A percentile compares a stretch with the other conserved stretches of the same genome.
These are phyloP conservation scores for Ditula angustiorana DNA, from an alignment of 2,888 invertebrate species.

Conservation along the genomic window DNA sequence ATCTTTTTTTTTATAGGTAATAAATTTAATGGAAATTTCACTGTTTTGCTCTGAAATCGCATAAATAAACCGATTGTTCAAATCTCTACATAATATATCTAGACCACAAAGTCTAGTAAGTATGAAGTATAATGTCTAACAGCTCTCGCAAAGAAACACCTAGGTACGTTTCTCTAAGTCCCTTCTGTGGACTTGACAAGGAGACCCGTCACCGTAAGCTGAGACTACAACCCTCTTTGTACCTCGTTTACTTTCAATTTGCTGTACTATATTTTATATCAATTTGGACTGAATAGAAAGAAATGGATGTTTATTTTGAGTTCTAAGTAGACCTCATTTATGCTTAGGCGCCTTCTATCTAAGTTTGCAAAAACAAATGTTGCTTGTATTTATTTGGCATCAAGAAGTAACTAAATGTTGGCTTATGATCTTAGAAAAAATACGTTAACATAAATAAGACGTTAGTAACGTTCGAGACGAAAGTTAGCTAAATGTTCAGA, in stretches of 20 bases:
- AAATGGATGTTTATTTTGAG: conserved; percentile 38
- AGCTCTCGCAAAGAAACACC: conserved; percentile 43
- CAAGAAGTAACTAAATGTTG: neutral
- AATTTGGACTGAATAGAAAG: conserved; percentile 51
- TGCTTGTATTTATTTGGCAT: neutral
- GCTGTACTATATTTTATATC: conserved; percentile 61
- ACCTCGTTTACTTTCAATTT: conserved; percentile 69
- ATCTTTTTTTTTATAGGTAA: too few species aligned
- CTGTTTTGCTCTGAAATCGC: too few species aligned
- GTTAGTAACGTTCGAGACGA: neutral
- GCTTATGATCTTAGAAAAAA: neutral
- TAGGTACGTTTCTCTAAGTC: conserved; percentile 55
- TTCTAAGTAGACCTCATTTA: neutral
- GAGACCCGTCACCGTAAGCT: conserved; percentile 48
- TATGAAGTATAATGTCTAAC: neutral
- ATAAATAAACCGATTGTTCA: neutral
- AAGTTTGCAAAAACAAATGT: neutral
- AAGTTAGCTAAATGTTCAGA: conserved; percentile 5
- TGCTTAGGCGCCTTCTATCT: neutral
- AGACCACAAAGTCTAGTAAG: neutral
- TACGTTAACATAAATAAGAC: conserved; percentile 6
- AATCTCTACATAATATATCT: neutral
- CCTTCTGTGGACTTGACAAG: conserved; percentile 53
- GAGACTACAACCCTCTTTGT: conserved; percentile 56
- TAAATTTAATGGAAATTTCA: too few species aligned